Evolutionary conservation across 2,888 invertebrate genomes (phyloP), one percentile per base, ranked within the genome.

Genomic region (Drosophila nigricruria): DNA sequence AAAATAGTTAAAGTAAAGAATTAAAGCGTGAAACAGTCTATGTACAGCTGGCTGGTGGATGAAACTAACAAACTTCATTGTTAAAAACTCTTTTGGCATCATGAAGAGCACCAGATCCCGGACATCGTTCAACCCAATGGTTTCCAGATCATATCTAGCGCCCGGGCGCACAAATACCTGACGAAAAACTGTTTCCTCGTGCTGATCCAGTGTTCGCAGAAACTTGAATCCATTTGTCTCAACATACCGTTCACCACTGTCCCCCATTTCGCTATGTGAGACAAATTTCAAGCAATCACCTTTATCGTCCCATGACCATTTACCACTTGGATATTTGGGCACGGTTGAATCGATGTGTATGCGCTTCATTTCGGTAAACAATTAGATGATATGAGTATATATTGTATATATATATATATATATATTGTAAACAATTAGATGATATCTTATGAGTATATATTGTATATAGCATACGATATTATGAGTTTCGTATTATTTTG

Each of bases 1-100:
- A 57, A 88, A 92, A 54, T 92, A 82, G 63, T 92, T 92, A 30
- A 92, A 92, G 72, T 92, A 92, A 10, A 92, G 91, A 36, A 92
- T 86, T 23, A 92, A 60, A 0, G 50, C 6, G 16, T 50, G 50
- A 4, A 92, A 54, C 40, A 93, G 85, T 8, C 76, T 67, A 49
- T 92, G 86, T 0, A 91, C 83, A 0, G 81, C 70, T 32, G 85
- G 78, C 1, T 83, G 88, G 42, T 92, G 90, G 20, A 93, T 54
- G 18, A 93, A 92, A 6, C 80, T 66, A 30, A 92, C 64, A 47
- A 93, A 91, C 32, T 84, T 78, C 14, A 68, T 66, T 0, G 80
- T 81, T 0, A 92, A 68, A 25, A 90, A 82, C 23, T 91, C 86
- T 5, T 86, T 67, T 4, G 92, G 92, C 38, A 91, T 83, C 9